Evolutionary conservation across 1,140 invertebrate genomes (phyloP).

Genomic region (Caerostris extrusa): DNA sequence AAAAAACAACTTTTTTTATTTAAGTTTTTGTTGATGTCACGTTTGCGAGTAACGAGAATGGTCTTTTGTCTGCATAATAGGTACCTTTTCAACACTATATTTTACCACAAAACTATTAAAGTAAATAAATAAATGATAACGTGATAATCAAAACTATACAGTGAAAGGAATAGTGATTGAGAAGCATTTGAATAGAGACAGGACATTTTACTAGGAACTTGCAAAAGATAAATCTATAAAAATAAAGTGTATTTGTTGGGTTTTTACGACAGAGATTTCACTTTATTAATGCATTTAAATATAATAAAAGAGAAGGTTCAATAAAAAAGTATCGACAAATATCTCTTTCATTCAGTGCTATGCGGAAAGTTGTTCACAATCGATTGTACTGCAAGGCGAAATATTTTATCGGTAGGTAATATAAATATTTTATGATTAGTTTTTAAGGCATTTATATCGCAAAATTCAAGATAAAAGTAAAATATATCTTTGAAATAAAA

Average conservation of each 20-base stretch:
- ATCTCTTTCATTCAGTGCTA: background rate
- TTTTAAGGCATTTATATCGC: too few relatives aligned
- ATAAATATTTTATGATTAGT: too few relatives aligned
- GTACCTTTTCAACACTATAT: too few relatives aligned
- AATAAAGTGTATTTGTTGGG: background rate
- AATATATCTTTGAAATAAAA: too few relatives aligned
- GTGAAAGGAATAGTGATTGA: too few relatives aligned
- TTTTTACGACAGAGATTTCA: background rate
- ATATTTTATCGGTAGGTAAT: too few relatives aligned
- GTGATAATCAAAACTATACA: too few relatives aligned
- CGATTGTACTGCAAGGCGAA: too few relatives aligned
- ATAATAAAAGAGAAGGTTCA: background rate
- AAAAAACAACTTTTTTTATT: slow-evolving; percentile 43
- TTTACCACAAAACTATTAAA: too few relatives aligned
- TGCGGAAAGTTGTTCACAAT: too few relatives aligned
- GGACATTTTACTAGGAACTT: background rate
- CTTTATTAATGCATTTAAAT: background rate
- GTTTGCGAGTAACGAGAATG: background rate
- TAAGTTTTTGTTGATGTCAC: slow-evolving; percentile 10
- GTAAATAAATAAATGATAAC: too few relatives aligned
- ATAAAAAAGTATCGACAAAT: background rate
- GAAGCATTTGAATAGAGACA: background rate
- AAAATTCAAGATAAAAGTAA: too few relatives aligned
- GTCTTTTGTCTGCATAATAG: background rate
- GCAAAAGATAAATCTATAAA: background rate